A percentile compares a stretch with the other conserved stretches of the same genome.
These are phyloP conservation scores for Lophotis ruficrista DNA, from an alignment of 2,113 vertebrate species.

Conservation along the genomic window DNA sequence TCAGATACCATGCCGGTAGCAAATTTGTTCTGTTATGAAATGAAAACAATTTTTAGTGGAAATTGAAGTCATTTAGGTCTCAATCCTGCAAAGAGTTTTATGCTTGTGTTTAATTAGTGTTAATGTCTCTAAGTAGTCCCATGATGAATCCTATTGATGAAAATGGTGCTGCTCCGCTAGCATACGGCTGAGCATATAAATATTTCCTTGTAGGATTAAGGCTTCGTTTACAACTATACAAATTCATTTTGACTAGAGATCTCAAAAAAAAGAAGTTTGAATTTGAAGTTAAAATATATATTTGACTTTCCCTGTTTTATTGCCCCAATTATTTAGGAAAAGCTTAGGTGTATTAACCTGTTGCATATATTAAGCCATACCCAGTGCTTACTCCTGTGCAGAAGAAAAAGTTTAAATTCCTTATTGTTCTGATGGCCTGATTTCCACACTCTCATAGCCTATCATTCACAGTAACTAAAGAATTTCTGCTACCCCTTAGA, in stretches of 20 bases:
- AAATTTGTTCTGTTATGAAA: slow-evolving; percentile 36
- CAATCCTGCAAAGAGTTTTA: slow-evolving; percentile 35
- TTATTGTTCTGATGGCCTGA: neutral
- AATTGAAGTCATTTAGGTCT: slow-evolving; percentile 18
- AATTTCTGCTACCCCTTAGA: neutral
- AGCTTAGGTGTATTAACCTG: neutral
- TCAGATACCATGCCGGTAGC: neutral
- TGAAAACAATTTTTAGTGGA: slow-evolving; percentile 50
- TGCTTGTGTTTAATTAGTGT: slow-evolving; percentile 45
- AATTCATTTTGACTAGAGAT: neutral
- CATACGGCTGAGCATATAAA: neutral
- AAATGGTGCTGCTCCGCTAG: neutral
- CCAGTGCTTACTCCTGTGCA: neutral
- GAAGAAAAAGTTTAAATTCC: neutral
- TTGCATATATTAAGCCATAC: neutral
- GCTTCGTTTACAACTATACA: neutral
- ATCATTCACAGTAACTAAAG: neutral
- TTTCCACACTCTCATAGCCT: neutral
- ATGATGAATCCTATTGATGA: slow-evolving; percentile 18
- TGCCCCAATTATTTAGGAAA: neutral
- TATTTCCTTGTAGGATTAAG: neutral
- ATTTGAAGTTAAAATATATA: neutral
- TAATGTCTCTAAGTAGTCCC: slow-evolving; percentile 52
- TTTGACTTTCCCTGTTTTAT: neutral
- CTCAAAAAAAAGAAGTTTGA: neutral